Conservation (phyloP, 2,113 vertebrate species). For the Arenaria interpres region DNA sequence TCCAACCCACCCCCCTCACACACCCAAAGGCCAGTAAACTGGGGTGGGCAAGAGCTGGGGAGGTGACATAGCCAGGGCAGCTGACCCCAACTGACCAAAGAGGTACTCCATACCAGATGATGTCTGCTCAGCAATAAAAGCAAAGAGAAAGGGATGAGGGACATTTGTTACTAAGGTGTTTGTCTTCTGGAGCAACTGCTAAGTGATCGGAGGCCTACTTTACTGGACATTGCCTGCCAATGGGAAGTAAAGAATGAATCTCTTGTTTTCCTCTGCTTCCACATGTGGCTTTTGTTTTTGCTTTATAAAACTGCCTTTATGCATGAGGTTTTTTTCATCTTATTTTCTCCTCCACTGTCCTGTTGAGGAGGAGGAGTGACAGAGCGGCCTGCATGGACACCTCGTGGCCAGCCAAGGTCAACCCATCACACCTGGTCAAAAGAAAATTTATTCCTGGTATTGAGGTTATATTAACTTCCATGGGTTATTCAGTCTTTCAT, state of each 20-base stretch:
- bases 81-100: not conserved
- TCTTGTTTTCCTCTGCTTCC: not conserved
- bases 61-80: not conserved
- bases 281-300: rapidly evolving
- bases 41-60: not conserved
- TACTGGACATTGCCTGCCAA: not conserved
- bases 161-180: rapidly evolving
- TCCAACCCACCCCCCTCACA: not conserved
- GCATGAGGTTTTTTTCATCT: rapidly evolving
- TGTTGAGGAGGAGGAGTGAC: not conserved
- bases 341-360: not conserved
- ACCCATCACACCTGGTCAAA: not conserved
- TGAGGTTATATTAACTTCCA: not conserved
- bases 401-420: not conserved
- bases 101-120: not conserved
- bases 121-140: not conserved
- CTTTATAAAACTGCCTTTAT: not conserved
- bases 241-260: not conserved
- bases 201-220: not conserved
- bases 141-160: not conserved
- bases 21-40: not conserved
- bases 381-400: not conserved
- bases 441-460: not conserved
- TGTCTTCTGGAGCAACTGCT: not conserved
- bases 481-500: not conserved